Percentiles rank a stretch among this genome's conserved stretches.
phyloP scores from a whole-genome alignment of 2,888 invertebrate genomes.

The Chrysolina americana region DNA sequence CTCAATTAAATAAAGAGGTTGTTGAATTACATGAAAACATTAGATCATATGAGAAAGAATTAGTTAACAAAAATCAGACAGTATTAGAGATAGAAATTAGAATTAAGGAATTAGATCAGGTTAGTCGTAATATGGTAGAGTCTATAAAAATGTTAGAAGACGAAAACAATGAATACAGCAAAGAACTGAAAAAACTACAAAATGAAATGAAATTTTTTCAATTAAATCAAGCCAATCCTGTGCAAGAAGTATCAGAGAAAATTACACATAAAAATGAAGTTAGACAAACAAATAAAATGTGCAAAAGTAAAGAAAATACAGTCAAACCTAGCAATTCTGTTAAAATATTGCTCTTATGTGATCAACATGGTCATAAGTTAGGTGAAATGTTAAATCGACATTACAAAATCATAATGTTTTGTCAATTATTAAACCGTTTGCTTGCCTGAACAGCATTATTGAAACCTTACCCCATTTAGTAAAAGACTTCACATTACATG shows the following conservation, averaged over 20 bases:
- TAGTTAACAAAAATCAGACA: too few species aligned
- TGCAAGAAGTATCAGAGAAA: background rate
- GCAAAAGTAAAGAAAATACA: conserved; percentile 6
- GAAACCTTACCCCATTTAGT: too few species aligned
- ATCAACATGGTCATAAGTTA: conserved; percentile 25
- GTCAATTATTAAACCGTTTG: conserved; percentile 11
- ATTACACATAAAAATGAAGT: background rate
- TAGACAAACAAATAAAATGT: conserved; percentile 7
- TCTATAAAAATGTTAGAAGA: too few species aligned
- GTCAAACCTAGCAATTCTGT: conserved; percentile 7
- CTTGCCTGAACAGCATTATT: conserved; percentile 21
- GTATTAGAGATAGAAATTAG: too few species aligned
- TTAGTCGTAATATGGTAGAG: too few species aligned
- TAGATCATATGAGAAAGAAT: too few species aligned
- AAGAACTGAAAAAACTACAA: too few species aligned
- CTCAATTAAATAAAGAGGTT: too few species aligned
- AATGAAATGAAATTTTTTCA: too few species aligned
- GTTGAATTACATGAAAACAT: too few species aligned
- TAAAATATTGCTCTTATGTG: conserved; percentile 25
- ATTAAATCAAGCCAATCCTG: conserved; percentile 23
- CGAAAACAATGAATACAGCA: too few species aligned
- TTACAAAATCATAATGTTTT: conserved; percentile 1
- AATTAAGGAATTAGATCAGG: too few species aligned
- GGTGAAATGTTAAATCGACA: conserved; percentile 27
- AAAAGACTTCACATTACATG: conserved; percentile 28